phyloP scores from a whole-genome alignment of 2,888 invertebrate species.

The Acanthococcus lagerstroemiae region DNA sequence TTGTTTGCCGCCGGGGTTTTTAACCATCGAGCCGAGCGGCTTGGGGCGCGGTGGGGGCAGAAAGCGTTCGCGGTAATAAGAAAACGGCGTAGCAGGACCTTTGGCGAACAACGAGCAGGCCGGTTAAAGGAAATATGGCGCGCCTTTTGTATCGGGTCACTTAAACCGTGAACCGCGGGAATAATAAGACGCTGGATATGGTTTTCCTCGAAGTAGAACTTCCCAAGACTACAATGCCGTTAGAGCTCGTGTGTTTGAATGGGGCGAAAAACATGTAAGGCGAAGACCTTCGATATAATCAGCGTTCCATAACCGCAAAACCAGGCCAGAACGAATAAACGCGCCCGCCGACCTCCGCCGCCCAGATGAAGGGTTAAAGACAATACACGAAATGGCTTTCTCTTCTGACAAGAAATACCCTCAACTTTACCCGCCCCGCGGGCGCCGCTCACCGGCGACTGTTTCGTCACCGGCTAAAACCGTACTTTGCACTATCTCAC shows the following conservation, averaged over 20 bases:
- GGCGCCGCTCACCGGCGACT: no score
- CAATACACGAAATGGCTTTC: slow-evolving; percentile 31
- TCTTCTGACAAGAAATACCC: slow-evolving; percentile 25
- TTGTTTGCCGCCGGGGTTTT: no score
- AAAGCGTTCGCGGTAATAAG: neutral
- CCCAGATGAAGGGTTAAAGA: slow-evolving; percentile 23
- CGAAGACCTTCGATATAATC: slow-evolving; percentile 30
- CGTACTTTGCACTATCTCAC: slow-evolving; percentile 18
- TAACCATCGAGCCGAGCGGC: no score
- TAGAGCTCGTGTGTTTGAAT: slow-evolving; percentile 24
- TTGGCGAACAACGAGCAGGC: neutral
- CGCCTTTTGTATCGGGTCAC: slow-evolving; percentile 23
- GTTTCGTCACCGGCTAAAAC: neutral
- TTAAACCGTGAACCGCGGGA: slow-evolving; percentile 26
- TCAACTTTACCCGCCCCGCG: slow-evolving; percentile 9
- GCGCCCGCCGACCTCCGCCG: slow-evolving; percentile 1
- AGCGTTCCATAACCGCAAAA: slow-evolving; percentile 31
- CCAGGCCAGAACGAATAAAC: slow-evolving; percentile 31
- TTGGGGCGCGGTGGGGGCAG: no score
- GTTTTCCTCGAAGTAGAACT: slow-evolving; percentile 15
- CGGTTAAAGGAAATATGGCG: neutral
- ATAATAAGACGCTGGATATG: slow-evolving; percentile 29
- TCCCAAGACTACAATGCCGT: slow-evolving; percentile 2
- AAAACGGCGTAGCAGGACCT: neutral
- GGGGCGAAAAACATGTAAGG: slow-evolving; percentile 17